Base-by-base conservation (phyloP, 2,888 invertebrate genomes). In the Clistopyga incitator region DNA sequence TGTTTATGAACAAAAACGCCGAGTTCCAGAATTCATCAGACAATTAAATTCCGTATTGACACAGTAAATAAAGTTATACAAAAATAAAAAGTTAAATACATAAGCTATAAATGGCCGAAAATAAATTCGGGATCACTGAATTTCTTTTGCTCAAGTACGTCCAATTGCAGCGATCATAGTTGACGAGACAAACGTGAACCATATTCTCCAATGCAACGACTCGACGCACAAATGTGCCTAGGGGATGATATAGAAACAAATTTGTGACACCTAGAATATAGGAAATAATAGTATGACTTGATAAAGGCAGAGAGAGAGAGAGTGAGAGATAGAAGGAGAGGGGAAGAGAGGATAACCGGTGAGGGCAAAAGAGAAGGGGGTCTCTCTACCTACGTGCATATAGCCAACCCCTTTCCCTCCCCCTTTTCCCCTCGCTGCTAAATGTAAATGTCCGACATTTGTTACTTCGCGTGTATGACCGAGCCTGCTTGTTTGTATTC, bases 361-460 rank as follows among this genome's bases (percentile, higher is more conserved):
- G 72, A 74, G 81, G 78, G 45, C 56, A 61, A 50, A 65, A 61
- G 78, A 77, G 68, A 52, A 64, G 38, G 59, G 71, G 52, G 83
- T 20, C 8, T 38, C 38, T 38, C 45, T 77, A 78, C 56, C 56
- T 38, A 78, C 56, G 74, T 70, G 64, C 56, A 25, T 56, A 25
- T 56, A 25, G 56, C 23, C 34, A 15, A 13, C 23, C 25, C 0
- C 23, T 68, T 13, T 54, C 52, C 82, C 68, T 54, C 71, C 61
- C 79, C 67, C 76, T 11, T 13, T 54, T 75, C 76, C 88, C 89
- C 87, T 88, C 85, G 88, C 89, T 88, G 89, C 90, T 90, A 91
- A 91, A 92, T 92, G 92, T 91, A 91, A 92, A 92, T 92, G 92
- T 91, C 91, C 89, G 87, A 91, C 91, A 92, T 92, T 92, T 92